Conservation (phyloP, 2,797 vertebrate species). For the Nannoperca australis region DNA sequence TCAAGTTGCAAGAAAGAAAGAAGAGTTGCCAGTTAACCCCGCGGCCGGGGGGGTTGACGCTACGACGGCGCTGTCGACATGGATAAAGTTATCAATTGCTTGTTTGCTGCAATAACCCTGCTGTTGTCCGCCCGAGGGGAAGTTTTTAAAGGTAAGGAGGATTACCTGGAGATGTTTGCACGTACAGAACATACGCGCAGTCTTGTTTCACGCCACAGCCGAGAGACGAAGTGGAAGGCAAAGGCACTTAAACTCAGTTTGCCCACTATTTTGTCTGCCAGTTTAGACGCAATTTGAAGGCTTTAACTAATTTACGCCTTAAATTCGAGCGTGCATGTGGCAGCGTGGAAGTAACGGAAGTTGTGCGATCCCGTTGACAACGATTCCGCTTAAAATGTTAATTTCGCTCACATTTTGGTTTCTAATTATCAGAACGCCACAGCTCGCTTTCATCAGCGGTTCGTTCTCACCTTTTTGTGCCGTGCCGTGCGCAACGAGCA, state of each 20-base stretch:
- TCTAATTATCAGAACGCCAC: not conserved
- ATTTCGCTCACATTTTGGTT: not conserved
- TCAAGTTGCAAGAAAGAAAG: conserved; percentile 65
- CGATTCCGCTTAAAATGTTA: not conserved
- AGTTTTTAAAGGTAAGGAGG: conserved; percentile 87
- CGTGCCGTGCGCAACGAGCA: conserved; percentile 52
- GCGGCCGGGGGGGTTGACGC: conserved; percentile 77
- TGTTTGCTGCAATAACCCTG: conserved; percentile 82
- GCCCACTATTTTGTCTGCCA: conserved; percentile 1
- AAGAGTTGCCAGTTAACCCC: conserved; percentile 80
- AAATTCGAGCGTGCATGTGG: not conserved
- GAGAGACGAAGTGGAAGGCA: not conserved
- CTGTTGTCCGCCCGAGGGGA: conserved; percentile 82
- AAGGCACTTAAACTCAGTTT: conserved; percentile 39
- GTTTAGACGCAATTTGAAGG: not conserved
- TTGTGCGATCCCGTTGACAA: not conserved
- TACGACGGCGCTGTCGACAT: conserved; percentile 77
- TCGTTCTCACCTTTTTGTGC: conserved; percentile 41
- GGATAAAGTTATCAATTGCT: conserved; percentile 87
- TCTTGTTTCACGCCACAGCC: not conserved
- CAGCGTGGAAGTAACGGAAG: not conserved
- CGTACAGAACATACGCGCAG: not conserved
- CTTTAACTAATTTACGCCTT: not conserved
- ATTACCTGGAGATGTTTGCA: conserved; percentile 26
- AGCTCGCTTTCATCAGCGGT: conserved; percentile 11